Evolutionary conservation across 2,888 invertebrate species (phyloP), one percentile per base, ranked within the genome.

Genomic region (Acheta domesticus): DNA sequence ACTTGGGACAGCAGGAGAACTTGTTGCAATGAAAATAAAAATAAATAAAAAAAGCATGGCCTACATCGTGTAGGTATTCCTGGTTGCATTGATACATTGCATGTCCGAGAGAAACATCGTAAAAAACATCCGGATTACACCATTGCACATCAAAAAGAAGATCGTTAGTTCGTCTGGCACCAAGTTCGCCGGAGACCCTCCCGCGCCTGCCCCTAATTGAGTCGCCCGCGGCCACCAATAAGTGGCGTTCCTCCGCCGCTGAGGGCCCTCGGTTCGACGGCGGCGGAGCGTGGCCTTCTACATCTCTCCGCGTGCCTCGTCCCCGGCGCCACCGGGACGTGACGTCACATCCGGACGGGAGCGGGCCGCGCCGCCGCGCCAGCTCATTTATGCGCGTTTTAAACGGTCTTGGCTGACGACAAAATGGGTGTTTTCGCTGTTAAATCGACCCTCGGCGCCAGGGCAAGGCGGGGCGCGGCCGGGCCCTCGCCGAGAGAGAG

Each of bases 341-440:
- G 62, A 62, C 62, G 62, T 62, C 62, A 62, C 62, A 62, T 62
- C 62, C 62, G 62, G 62, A 3, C 62, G 14, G 14, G n/a, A 62
- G 62, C 62, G 62, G 8, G 14, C 1, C n/a, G 62, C 36, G 36
- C 36, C 36, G 36, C 5, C 62, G 62, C 14, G 62, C 14, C 16
- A 19, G 62, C 62, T 62, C 62, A 62, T 62, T 62, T 62, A 14
- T 62, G 62, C 62, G 62, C 16, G 62, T 62, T 62, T 62, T 62
- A 62, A 62, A 62, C n/a, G 62, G 62, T 62, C 62, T n/a, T 62
- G 62, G 62, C 62, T 62, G 62, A 62, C 62, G 62, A 62, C 62
- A 62, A 62, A 62, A 62, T 62, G 62, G 62, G 16, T 62, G 62
- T 62, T 62, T 62, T 62, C 62, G 62, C 62, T 62, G 62, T 62